phyloP scores from a whole-genome alignment of 2,113 vertebrate genomes.

The Myxocyprinus asiaticus region DNA sequence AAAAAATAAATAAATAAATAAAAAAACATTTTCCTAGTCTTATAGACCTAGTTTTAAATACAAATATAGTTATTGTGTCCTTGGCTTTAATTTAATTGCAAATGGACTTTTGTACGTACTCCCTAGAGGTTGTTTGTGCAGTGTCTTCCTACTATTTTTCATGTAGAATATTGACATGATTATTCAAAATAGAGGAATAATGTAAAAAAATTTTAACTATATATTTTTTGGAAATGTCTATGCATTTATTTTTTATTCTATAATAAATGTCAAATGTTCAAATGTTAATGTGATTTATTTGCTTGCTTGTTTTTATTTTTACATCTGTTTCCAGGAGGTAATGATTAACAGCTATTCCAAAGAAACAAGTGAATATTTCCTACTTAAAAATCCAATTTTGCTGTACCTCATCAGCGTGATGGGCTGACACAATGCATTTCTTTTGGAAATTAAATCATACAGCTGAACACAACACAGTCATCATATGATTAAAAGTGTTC shows the following conservation, averaged over 20 bases:
- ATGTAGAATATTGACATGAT: constrained; percentile 37
- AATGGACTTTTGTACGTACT: constrained; percentile 53
- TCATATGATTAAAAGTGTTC: neutral
- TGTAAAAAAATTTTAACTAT: constrained; percentile 68
- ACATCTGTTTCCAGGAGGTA: too few relatives aligned
- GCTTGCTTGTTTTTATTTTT: too few relatives aligned
- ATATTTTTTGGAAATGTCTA: constrained; percentile 76
- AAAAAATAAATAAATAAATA: neutral
- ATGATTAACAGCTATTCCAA: too few relatives aligned
- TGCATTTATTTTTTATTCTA: constrained; percentile 78
- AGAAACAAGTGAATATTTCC: too few relatives aligned
- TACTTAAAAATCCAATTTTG: too few relatives aligned
- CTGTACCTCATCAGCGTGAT: neutral
- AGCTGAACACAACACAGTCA: neutral
- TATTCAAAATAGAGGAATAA: constrained; percentile 52
- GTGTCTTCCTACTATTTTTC: constrained; percentile 70
- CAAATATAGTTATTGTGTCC: constrained; percentile 12
- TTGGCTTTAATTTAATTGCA: constrained; percentile 32
- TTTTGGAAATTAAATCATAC: neutral
- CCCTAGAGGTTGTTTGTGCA: constrained; percentile 64
- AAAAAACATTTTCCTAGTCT: constrained; percentile 4
- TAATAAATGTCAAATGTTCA: constrained; percentile 71
- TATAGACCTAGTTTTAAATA: constrained; percentile 22
- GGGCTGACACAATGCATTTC: neutral
- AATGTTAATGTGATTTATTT: constrained; percentile 9